These are phyloP conservation scores for Pampusana beccarii DNA, from an alignment of 2,113 vertebrate genomes.

Conservation along the genomic window DNA sequence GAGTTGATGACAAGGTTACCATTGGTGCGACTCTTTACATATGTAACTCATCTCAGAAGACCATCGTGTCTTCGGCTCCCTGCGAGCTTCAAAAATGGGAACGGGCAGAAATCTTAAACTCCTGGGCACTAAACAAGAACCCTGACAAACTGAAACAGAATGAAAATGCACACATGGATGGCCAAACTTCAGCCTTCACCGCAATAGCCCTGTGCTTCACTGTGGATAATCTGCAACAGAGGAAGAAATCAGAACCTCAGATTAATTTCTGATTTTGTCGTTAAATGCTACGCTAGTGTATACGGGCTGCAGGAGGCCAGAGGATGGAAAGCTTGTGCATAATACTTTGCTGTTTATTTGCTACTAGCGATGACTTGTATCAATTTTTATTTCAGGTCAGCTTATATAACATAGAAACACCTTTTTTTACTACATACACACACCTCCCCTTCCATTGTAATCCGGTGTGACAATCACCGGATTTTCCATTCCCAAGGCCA, in stretches of 20 bases:
- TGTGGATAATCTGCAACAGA: not conserved
- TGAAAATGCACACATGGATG: not conserved
- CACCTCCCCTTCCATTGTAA: not conserved
- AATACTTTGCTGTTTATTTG: not conserved
- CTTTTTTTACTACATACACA: not conserved
- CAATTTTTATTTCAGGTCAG: not conserved
- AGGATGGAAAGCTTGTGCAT: not conserved
- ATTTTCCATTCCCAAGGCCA: not conserved
- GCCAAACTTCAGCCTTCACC: not conserved
- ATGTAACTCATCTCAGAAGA: not conserved
- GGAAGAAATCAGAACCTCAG: not conserved
- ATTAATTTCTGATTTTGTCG: not conserved
- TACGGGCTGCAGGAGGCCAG: accelerated
- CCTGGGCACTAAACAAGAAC: not conserved
- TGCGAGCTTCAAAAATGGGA: not conserved
- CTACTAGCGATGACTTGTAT: not conserved
- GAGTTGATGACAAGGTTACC: not conserved
- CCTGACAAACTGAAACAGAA: not conserved
- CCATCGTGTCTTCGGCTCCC: not conserved
- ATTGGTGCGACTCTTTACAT: not conserved
- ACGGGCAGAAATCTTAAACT: not conserved
- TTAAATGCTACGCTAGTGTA: not conserved
- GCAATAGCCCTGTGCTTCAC: not conserved
- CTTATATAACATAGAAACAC: not conserved
- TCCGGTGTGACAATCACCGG: not conserved